These are phyloP conservation scores for Dermochelys coriacea DNA, from an alignment of 2,797 vertebrate genomes.

Conservation along the genomic window DNA sequence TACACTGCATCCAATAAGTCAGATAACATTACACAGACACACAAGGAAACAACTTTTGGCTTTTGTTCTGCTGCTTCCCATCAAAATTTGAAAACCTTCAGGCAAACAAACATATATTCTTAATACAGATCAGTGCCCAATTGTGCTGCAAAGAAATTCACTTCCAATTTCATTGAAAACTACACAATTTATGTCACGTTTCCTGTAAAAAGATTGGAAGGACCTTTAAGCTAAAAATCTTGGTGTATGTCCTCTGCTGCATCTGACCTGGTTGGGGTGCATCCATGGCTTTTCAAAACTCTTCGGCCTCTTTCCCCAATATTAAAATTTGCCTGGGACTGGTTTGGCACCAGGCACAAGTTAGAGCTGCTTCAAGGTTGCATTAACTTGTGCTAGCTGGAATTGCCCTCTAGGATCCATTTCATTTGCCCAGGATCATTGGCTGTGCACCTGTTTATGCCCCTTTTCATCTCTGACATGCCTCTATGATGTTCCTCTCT, in stretches of 20 bases:
- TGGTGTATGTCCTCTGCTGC: neutral
- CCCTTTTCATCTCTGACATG: no score
- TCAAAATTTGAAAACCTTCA: neutral
- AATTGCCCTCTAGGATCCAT: neutral
- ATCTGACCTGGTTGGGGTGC: neutral
- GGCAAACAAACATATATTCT: neutral
- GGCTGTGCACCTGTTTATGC: neutral
- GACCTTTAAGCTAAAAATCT: neutral
- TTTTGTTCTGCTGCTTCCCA: neutral
- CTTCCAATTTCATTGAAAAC: neutral
- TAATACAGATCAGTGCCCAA: neutral
- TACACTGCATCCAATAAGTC: neutral
- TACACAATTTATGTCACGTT: neutral
- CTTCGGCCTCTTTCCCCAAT: neutral
- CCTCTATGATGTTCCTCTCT: no score
- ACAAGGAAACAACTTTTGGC: neutral
- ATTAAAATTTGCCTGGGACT: neutral
- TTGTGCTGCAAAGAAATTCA: neutral
- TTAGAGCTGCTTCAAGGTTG: neutral
- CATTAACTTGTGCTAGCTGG: neutral
- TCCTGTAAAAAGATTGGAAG: neutral
- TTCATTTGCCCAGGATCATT: neutral
- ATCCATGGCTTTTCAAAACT: neutral
- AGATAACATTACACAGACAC: neutral
- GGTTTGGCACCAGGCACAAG: neutral